Conservation (phyloP, 2,113 vertebrate species). For the Etheostoma spectabile region DNA sequence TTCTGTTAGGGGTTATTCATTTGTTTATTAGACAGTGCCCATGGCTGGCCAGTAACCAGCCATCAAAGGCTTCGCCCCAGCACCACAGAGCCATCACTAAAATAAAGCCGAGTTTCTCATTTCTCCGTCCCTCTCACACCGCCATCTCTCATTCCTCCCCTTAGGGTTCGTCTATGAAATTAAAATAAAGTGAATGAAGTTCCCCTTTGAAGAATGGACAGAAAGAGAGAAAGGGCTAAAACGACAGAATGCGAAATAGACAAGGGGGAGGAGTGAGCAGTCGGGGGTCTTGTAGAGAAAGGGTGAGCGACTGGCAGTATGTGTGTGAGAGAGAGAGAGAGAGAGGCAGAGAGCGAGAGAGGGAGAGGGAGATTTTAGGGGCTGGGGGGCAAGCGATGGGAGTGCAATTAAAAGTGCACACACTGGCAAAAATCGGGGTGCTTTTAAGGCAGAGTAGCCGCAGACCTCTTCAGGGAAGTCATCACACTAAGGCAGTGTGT, state of each 20-base stretch:
- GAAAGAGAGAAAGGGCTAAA: constrained; percentile 80
- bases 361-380: constrained; percentile 65
- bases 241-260: constrained; percentile 69
- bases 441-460: constrained; percentile 81
- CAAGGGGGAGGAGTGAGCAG: constrained; percentile 67
- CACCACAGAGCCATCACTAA: constrained; percentile 69
- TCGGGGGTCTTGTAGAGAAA: constrained; percentile 58
- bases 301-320: constrained; percentile 58
- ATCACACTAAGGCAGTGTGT: constrained; percentile 77
- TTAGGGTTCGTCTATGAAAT: constrained; percentile 83
- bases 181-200: constrained; percentile 87
- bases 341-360: constrained; percentile 48
- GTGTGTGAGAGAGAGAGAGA: constrained; percentile 42
- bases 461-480: constrained; percentile 82
- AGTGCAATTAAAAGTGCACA: constrained; percentile 88
- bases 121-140: constrained; percentile 59
- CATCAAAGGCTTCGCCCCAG: constrained; percentile 76
- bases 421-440: constrained; percentile 83
- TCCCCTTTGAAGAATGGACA: constrained; percentile 86
- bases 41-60: constrained; percentile 65
- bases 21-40: constrained; percentile 67
- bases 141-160: constrained; percentile 76
- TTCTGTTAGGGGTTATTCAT: constrained; percentile 60
- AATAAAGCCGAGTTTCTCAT: constrained; percentile 76
- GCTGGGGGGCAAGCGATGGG: constrained; percentile 81